phyloP scores from a whole-genome alignment of 1,140 invertebrate species.

The Hermetia illucens region DNA sequence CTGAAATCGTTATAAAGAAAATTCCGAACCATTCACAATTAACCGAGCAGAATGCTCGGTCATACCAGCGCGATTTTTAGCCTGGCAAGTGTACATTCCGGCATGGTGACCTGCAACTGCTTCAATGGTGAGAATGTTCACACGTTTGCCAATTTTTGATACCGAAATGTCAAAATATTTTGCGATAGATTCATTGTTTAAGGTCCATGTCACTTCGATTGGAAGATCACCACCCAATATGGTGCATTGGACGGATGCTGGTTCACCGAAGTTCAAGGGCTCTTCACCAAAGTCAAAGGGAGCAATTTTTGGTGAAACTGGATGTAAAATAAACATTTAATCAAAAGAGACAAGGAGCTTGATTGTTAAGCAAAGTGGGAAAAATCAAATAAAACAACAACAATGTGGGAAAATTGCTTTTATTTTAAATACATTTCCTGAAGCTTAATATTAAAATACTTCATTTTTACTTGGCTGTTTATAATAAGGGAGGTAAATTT shows the following conservation, averaged over 20 bases:
- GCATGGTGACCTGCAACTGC: constrained; percentile 36
- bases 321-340: constrained; percentile 7
- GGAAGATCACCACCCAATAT: constrained; percentile 55
- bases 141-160: constrained; percentile 39
- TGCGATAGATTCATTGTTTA: constrained; percentile 39
- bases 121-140: constrained; percentile 34
- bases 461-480: no score
- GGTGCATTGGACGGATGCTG: constrained; percentile 56
- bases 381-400: no score
- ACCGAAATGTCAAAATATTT: constrained; percentile 35
- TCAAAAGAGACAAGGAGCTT: background rate
- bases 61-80: constrained; percentile 51
- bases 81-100: constrained; percentile 47
- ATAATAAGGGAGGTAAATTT: no score
- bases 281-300: constrained; percentile 54
- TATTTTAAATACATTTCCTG: no score
- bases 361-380: background rate
- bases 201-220: constrained; percentile 47
- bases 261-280: constrained; percentile 52
- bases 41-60: constrained; percentile 49
- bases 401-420: no score
- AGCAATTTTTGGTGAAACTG: constrained; percentile 50
- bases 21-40: constrained; percentile 54
- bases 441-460: no score
- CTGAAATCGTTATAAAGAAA: constrained; percentile 4